Evolutionary conservation across 2,113 vertebrate species (phyloP).

Genomic region (Salvelinus fontinalis): DNA sequence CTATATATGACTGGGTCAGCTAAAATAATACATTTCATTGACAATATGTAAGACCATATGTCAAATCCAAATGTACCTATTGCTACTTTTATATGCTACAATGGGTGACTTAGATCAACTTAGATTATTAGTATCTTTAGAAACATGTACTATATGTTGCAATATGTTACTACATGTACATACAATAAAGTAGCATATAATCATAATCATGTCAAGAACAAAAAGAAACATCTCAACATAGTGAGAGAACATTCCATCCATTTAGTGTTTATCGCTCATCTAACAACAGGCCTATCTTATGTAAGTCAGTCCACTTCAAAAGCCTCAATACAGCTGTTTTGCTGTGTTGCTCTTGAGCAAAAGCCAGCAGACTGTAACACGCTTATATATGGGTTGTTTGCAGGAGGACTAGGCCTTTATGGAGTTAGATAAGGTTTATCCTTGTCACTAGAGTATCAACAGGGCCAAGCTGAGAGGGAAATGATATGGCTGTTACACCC

Average conservation of each 20-base stretch:
- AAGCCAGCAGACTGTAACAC: conserved; percentile 5
- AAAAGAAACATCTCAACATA: neutral
- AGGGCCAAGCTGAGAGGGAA: conserved; percentile 2
- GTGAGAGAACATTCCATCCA: neutral
- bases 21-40: too few species aligned
- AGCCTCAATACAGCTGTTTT: conserved; percentile 16
- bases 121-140: too few species aligned
- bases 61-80: too few species aligned
- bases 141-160: too few species aligned
- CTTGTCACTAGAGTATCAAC: neutral
- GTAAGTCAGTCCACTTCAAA: neutral
- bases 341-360: conserved; percentile 8
- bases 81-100: too few species aligned
- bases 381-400: conserved; percentile 1
- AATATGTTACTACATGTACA: too few species aligned
- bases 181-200: too few species aligned
- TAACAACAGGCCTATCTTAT: neutral
- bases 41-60: too few species aligned
- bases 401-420: neutral
- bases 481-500: conserved; percentile 35
- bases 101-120: too few species aligned
- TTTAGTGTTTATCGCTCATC: neutral
- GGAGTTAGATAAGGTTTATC: conserved; percentile 24
- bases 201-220: too few species aligned
- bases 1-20: too few species aligned